Percentiles rank a stretch among this genome's conserved stretches.
Evolutionary conservation across 1,140 invertebrate species (phyloP).

Genomic region (Cheumatopsyche charites): DNA sequence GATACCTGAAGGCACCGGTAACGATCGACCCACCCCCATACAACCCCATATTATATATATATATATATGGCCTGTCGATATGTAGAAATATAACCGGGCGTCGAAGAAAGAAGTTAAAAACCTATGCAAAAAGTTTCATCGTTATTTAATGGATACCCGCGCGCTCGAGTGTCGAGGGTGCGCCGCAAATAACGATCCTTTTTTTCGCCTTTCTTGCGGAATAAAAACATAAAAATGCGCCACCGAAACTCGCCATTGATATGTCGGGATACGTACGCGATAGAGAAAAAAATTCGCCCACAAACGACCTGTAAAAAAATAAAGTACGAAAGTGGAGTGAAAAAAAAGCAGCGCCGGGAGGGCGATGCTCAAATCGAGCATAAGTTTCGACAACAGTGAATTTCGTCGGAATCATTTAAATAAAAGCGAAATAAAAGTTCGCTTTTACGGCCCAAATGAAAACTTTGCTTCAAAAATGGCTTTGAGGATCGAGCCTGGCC

Average conservation of each 20-base stretch:
- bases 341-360: neutral
- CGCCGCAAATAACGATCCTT: slow-evolving; percentile 16
- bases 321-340: neutral
- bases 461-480: slow-evolving; percentile 45
- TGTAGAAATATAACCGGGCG: slow-evolving; percentile 8
- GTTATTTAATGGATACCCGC: slow-evolving; percentile 37
- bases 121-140: slow-evolving; percentile 36
- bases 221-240: neutral
- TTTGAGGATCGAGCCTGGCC: slow-evolving; percentile 31
- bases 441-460: slow-evolving; percentile 36
- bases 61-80: slow-evolving; percentile 21
- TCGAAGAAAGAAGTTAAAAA: slow-evolving; percentile 26
- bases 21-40: neutral
- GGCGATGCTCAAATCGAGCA: slow-evolving; percentile 16
- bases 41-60: neutral
- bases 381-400: slow-evolving; percentile 33
- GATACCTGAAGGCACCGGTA: slow-evolving; percentile 17
- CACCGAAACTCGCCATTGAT: slow-evolving; percentile 3
- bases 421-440: slow-evolving; percentile 39
- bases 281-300: neutral
- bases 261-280: neutral
- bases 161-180: slow-evolving; percentile 14
- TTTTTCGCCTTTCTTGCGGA: slow-evolving; percentile 19
- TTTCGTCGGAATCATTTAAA: slow-evolving; percentile 34
- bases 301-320: neutral